Evolutionary conservation across 2,888 invertebrate species (phyloP).

Genomic region (Drosophila vallismaia): DNA sequence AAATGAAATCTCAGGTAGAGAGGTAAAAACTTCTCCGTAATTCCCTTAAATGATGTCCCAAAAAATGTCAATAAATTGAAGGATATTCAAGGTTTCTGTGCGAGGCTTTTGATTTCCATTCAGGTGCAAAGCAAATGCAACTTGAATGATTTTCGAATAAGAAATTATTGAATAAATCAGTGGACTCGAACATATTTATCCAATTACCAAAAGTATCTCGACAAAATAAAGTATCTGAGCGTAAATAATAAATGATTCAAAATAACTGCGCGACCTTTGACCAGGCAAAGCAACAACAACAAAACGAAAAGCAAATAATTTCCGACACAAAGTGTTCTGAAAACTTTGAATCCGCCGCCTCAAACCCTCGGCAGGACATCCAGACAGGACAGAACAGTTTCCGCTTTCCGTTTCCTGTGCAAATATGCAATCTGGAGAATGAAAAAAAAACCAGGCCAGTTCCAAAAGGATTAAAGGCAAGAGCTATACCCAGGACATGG

Average conservation of each 20-base stretch:
- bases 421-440: conserved; percentile 52
- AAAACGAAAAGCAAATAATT: conserved; percentile 62
- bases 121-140: neutral
- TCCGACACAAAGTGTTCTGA: conserved; percentile 39
- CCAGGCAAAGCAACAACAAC: conserved; percentile 48
- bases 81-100: neutral
- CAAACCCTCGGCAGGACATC: conserved; percentile 1
- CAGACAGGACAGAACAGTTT: conserved; percentile 24
- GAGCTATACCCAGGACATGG: too few relatives aligned
- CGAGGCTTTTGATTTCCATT: neutral
- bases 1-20: neutral
- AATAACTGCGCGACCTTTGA: conserved; percentile 41
- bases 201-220: conserved; percentile 2
- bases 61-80: neutral
- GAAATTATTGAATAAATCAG: conserved; percentile 4
- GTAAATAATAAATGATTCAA: conserved; percentile 1
- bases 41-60: neutral
- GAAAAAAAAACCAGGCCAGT: neutral
- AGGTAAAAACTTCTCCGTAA: neutral
- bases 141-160: neutral
- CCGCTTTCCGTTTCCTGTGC: conserved; percentile 65
- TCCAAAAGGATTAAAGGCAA: neutral
- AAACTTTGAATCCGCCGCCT: neutral
- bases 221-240: neutral
- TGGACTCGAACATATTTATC: conserved; percentile 13